phyloP scores from a whole-genome alignment of 2,113 vertebrate genomes.

The Aramus guarauna region DNA sequence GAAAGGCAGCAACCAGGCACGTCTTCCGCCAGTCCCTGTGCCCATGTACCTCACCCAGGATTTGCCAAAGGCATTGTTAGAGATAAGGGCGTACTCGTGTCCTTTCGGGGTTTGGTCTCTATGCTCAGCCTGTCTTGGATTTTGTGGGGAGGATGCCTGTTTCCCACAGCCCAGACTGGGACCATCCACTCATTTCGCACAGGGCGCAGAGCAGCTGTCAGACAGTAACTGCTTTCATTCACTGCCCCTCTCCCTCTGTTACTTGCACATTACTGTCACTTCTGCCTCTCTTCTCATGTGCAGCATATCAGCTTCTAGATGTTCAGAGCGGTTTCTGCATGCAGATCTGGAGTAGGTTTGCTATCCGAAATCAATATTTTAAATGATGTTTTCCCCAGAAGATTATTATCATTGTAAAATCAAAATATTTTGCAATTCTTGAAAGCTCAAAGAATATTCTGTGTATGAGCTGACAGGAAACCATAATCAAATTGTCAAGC shows the following conservation, averaged over 20 bases:
- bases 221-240: not conserved
- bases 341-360: conserved; percentile 34
- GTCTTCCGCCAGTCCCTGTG: not conserved
- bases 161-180: not conserved
- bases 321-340: conserved; percentile 10
- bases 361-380: conserved; percentile 72
- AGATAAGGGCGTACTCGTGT: not conserved
- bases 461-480: conserved; percentile 70
- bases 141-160: not conserved
- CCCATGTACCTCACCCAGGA: not conserved
- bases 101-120: not conserved
- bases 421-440: conserved; percentile 75
- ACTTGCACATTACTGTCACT: not conserved
- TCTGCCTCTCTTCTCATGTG: not conserved
- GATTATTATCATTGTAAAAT: conserved; percentile 73
- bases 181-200: not conserved
- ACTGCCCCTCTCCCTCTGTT: not conserved
- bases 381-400: conserved; percentile 34
- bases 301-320: not conserved
- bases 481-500: conserved; percentile 80
- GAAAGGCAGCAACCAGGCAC: not conserved
- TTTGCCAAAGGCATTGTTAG: not conserved
- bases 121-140: not conserved
- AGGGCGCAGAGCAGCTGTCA: not conserved
- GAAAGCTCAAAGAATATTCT: conserved; percentile 70